Evolutionary conservation across 2,797 vertebrate genomes (phyloP).

Genomic region (Ctenopoma kingsleyae): DNA sequence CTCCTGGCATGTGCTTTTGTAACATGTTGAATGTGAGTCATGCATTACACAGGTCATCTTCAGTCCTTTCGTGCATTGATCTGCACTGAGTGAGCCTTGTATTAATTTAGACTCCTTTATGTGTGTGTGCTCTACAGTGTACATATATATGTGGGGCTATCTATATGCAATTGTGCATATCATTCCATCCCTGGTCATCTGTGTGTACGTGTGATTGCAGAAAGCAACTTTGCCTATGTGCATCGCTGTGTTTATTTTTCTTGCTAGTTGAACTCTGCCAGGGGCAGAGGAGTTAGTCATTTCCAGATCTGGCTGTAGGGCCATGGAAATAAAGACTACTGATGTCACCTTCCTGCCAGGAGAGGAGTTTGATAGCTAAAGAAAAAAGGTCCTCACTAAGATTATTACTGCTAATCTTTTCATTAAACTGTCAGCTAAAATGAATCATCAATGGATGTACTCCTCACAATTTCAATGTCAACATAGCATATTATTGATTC

Average conservation of each 20-base stretch:
- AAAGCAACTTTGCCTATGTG: constrained; percentile 5
- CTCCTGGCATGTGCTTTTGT: constrained; percentile 62
- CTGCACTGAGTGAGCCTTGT: constrained; percentile 34
- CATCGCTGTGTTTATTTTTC: constrained; percentile 31
- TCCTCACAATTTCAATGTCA: background rate
- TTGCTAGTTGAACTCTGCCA: constrained; percentile 27
- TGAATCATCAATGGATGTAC: constrained; percentile 6
- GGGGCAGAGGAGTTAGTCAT: constrained; percentile 49
- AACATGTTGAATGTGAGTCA: constrained; percentile 58
- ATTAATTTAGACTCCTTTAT: constrained; percentile 24
- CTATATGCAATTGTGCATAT: constrained; percentile 5
- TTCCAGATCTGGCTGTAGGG: constrained; percentile 51
- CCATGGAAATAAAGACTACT: constrained; percentile 44
- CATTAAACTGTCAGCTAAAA: constrained; percentile 7
- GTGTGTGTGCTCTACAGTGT: background rate
- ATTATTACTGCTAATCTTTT: constrained; percentile 17
- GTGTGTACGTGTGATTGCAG: constrained; percentile 14
- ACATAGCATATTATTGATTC: background rate
- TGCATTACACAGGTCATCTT: constrained; percentile 51
- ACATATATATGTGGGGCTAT: too few species aligned
- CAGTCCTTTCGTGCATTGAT: constrained; percentile 34
- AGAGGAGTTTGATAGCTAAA: too few species aligned
- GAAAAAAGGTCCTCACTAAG: constrained; percentile 9
- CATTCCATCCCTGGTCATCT: background rate
- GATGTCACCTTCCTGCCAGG: constrained; percentile 53